Percentiles rank a stretch among this genome's conserved stretches.
Conservation (phyloP, 2,888 invertebrate species). For the Plagiodera versicolora region DNA sequence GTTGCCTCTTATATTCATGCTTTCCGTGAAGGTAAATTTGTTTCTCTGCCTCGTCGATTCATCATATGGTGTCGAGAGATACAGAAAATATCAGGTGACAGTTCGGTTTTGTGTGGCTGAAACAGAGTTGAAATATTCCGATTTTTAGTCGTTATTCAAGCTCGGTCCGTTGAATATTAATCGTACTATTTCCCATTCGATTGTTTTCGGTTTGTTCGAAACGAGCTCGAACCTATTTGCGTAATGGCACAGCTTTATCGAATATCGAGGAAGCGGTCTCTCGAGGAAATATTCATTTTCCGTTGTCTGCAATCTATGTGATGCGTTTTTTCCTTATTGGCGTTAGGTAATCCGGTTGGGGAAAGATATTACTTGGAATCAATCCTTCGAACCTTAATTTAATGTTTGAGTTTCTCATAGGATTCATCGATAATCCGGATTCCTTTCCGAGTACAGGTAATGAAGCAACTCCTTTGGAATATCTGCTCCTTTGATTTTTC, state of each 20-base stretch:
- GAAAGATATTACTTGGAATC: not conserved
- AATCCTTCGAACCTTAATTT: not conserved
- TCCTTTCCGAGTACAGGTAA: not conserved
- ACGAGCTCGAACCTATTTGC: conserved; percentile 27
- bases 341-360: not conserved
- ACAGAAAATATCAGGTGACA: conserved; percentile 25
- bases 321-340: not conserved
- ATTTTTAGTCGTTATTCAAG: conserved; percentile 35
- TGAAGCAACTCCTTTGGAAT: too few species aligned
- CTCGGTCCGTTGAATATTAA: conserved; percentile 33
- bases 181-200: conserved; percentile 32
- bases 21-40: too few species aligned
- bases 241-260: conserved; percentile 16
- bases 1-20: too few species aligned
- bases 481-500: too few species aligned
- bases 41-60: not conserved
- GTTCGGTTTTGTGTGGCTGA: conserved; percentile 30
- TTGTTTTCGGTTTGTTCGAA: conserved; percentile 32
- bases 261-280: conserved; percentile 3
- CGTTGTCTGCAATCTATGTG: not conserved
- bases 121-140: conserved; percentile 27
- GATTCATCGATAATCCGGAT: conserved; percentile 10
- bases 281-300: not conserved
- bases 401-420: not conserved
- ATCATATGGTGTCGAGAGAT: not conserved